Evolutionary conservation across 2,113 vertebrate species (phyloP).

Genomic region (Spea bombifrons): DNA sequence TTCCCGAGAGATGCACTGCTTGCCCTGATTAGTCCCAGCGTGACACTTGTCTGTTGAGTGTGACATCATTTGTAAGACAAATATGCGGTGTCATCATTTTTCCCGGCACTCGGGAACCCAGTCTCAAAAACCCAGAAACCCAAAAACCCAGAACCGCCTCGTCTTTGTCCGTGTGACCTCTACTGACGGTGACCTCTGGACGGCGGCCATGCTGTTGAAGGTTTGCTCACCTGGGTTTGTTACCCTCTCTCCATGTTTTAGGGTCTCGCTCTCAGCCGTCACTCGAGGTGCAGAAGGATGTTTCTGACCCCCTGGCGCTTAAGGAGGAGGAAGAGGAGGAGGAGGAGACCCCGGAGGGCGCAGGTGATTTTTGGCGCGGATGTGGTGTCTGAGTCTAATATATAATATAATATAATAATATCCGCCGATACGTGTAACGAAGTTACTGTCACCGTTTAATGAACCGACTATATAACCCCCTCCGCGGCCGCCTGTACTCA

Average conservation of each 20-base stretch:
- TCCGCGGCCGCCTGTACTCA: background rate
- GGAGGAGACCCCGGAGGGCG: slow-evolving; percentile 1
- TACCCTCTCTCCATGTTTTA: background rate
- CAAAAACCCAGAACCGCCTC: too few species aligned
- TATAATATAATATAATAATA: background rate
- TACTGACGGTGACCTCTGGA: too few species aligned
- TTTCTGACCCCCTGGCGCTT: slow-evolving; percentile 7
- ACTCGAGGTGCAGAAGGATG: background rate
- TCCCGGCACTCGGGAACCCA: too few species aligned
- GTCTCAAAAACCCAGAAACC: too few species aligned
- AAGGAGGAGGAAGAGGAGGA: slow-evolving; percentile 26
- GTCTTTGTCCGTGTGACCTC: too few species aligned
- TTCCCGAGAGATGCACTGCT: too few species aligned
- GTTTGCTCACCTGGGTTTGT: too few species aligned
- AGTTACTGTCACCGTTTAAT: too few species aligned
- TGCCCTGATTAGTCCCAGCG: background rate
- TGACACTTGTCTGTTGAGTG: background rate
- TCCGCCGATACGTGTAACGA: too few species aligned
- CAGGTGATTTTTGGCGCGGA: background rate
- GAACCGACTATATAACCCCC: background rate
- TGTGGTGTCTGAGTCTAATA: background rate
- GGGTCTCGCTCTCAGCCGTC: background rate
- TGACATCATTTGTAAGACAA: background rate
- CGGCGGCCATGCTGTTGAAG: too few species aligned
- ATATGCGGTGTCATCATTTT: too few species aligned